A percentile compares a stretch with the other conserved stretches of the same genome.
These are phyloP conservation scores for Sinelater perroti DNA, from an alignment of 2,888 invertebrate species.

Conservation along the genomic window DNA sequence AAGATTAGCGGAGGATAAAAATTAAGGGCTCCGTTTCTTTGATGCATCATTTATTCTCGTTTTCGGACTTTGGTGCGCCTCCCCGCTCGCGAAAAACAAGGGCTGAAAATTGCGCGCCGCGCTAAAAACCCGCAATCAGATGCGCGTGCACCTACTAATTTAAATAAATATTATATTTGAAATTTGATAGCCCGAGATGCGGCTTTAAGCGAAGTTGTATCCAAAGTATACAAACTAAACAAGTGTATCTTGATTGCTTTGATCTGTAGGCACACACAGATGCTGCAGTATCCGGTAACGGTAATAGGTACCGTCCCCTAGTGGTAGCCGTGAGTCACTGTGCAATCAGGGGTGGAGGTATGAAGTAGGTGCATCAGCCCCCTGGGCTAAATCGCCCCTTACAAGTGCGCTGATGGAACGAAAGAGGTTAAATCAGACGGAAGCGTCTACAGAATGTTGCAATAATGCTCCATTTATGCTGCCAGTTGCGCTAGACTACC, in stretches of 20 bases:
- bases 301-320: conserved; percentile 52
- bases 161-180: conserved; percentile 25
- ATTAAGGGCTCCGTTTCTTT: conserved; percentile 43
- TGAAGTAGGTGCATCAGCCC: conserved; percentile 44
- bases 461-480: conserved; percentile 26
- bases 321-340: conserved; percentile 57
- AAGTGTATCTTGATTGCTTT: conserved; percentile 62
- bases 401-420: conserved; percentile 26
- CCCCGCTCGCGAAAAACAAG: neutral
- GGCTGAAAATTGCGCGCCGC: neutral
- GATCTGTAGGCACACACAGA: conserved; percentile 59
- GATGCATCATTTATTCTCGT: conserved; percentile 46
- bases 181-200: conserved; percentile 10
- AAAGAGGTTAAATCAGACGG: conserved; percentile 36
- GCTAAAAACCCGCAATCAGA: too few species aligned
- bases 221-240: conserved; percentile 52
- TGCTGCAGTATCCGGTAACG: conserved; percentile 61
- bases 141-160: too few species aligned
- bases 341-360: conserved; percentile 56
- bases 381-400: conserved; percentile 33
- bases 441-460: conserved; percentile 23
- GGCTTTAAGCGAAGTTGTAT: conserved; percentile 26
- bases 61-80: conserved; percentile 6
- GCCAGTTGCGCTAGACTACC: neutral
- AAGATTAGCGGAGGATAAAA: conserved; percentile 45